Base-by-base conservation (phyloP, 2,113 vertebrate genomes). In the Xenus cinereus region DNA sequence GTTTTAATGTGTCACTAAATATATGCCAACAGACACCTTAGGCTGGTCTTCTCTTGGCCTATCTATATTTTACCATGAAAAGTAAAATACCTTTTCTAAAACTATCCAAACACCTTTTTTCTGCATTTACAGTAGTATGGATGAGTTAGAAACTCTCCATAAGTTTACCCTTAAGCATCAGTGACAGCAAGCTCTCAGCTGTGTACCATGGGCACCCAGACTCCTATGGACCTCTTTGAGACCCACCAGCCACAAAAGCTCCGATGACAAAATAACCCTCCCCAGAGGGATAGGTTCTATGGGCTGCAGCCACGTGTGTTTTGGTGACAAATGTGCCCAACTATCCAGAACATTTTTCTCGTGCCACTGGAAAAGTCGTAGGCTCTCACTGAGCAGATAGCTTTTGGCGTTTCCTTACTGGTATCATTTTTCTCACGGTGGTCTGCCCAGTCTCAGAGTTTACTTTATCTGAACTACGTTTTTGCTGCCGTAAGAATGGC, bases 321-420 rank as follows among this genome's bases (percentile, higher is more conserved):
- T 64, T 72, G 74, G 23, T 88, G 75, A 30, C 16, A 20, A 23
- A 24, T 1, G 0, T 13, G 13, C 27, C 32, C 43, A 71, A 1
- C 14, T 9, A 32, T 7, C 14, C 39, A 35, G 48, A 48, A 26
- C 9, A 28, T 53, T 72, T 68, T 39, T 41, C 7, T 20, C 7
- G 0, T 35, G 46, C 8, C 79, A 22, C 48, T 27, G 24, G 19
- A 19, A 54, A 24, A 66, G 24, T 6, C 2, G 1, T 5, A 62
- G n/a, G 6, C 26, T 67, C 35, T 64, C 56, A 19, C 59, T 0
- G 0, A 74, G 54, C 8, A 45, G 22, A n/a, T 24, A 9, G 16
- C 4, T 74, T 60, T 54, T 35, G 53, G 43, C 3, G 3, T 78
- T 71, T 71, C 43, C 37, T 72, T 35, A 82, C 56, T 4, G 0